Percentiles rank a stretch among this genome's conserved stretches.
Evolutionary conservation across 2,113 vertebrate species (phyloP).

Genomic region (Thunnus maccoyii): DNA sequence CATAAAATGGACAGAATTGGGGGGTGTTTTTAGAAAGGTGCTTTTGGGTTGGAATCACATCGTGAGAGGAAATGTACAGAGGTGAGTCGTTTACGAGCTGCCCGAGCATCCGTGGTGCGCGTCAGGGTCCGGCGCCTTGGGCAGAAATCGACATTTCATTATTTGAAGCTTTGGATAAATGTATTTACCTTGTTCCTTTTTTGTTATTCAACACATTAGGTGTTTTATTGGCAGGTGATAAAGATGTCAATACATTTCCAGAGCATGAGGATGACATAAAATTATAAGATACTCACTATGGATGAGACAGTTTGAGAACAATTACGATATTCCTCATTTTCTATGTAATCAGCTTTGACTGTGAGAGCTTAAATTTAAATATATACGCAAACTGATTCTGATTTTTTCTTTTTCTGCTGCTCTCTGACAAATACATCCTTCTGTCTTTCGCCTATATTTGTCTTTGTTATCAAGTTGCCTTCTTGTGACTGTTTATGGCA

Average conservation of each 20-base stretch:
- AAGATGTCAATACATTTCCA: background rate
- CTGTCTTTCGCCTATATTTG: background rate
- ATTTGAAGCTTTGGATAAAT: background rate
- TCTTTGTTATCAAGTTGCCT: constrained; percentile 17
- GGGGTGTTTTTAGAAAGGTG: constrained; percentile 59
- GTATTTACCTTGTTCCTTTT: background rate
- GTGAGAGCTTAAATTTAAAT: background rate
- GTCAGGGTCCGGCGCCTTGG: constrained; percentile 29
- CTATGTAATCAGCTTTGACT: background rate
- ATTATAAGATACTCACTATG: background rate
- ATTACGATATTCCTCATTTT: background rate
- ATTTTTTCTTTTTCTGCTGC: background rate
- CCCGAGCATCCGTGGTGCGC: constrained; percentile 30
- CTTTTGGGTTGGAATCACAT: constrained; percentile 61
- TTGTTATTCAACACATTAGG: background rate
- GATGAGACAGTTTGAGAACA: background rate
- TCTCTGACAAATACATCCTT: background rate
- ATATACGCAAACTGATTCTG: background rate
- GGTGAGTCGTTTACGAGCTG: constrained; percentile 75
- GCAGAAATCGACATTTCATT: background rate
- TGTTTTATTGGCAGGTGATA: background rate
- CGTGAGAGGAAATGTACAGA: constrained; percentile 83
- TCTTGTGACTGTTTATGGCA: constrained; percentile 7
- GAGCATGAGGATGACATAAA: background rate
- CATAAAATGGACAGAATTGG: constrained; percentile 70